phyloP scores from a whole-genome alignment of 2,888 invertebrate genomes.

The Troides helena region DNA sequence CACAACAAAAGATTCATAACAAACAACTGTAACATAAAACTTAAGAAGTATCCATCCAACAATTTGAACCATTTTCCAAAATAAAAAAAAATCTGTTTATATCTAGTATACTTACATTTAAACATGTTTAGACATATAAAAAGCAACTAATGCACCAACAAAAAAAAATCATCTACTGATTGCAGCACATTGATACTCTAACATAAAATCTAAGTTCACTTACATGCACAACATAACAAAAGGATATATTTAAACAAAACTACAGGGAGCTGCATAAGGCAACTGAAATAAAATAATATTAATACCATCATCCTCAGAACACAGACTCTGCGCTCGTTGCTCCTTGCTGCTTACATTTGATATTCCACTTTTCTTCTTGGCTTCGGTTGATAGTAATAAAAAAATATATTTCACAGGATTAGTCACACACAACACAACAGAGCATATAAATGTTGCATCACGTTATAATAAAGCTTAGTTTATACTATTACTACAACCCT shows the following conservation, averaged over 20 bases:
- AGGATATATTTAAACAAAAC: constrained; percentile 1
- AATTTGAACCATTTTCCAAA: too few relatives aligned
- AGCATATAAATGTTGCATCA: neutral
- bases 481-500: neutral
- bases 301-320: constrained; percentile 65
- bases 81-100: neutral
- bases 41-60: neutral
- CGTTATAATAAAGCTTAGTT: neutral
- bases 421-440: neutral
- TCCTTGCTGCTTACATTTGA: constrained; percentile 61
- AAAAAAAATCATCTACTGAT: neutral
- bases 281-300: constrained; percentile 38
- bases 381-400: constrained; percentile 67
- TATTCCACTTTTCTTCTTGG: constrained; percentile 72
- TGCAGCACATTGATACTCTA: neutral
- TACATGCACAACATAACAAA: constrained; percentile 8
- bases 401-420: constrained; percentile 30
- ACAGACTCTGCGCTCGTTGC: constrained; percentile 53
- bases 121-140: neutral
- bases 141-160: neutral
- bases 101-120: neutral
- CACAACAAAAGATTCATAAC: neutral
- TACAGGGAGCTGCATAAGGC: constrained; percentile 14
- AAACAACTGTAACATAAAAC: neutral
- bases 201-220: neutral